A percentile compares a stretch with the other conserved stretches of the same genome.
These are phyloP conservation scores for Daubentonia madagascariensis DNA, from an alignment of 2,113 vertebrate genomes.

Conservation along the genomic window DNA sequence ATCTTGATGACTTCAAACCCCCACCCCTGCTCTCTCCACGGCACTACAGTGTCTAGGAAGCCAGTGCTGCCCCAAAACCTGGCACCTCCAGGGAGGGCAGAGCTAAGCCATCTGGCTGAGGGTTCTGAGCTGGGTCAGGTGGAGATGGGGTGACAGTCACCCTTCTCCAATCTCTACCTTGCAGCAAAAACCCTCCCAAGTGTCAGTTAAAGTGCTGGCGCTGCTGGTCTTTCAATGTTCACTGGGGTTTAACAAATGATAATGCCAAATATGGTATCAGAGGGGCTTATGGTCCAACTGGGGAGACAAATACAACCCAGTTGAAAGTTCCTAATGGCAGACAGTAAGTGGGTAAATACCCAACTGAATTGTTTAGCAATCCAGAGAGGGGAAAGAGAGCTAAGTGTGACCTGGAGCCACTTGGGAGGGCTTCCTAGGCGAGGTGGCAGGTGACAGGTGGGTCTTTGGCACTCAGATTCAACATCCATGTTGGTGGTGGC, in stretches of 20 bases:
- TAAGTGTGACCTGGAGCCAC: not conserved
- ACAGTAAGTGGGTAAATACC: not conserved
- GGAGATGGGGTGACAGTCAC: accelerated
- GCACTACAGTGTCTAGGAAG: not conserved
- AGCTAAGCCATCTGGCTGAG: not conserved
- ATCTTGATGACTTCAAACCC: accelerated
- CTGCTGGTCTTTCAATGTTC: not conserved
- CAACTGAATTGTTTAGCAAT: not conserved
- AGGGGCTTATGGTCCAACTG: not conserved
- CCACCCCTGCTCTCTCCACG: not conserved
- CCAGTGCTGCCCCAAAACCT: not conserved
- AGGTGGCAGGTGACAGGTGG: not conserved
- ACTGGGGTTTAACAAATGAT: not conserved
- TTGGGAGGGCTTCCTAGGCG: not conserved
- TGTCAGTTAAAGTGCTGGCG: not conserved
- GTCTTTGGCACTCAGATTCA: not conserved
- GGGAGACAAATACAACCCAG: not conserved
- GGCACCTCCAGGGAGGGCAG: not conserved
- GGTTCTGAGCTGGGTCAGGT: not conserved
- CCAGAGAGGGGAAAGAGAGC: not conserved
- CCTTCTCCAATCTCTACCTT: not conserved
- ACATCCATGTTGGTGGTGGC: not conserved
- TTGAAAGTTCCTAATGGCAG: not conserved
- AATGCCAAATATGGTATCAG: not conserved
- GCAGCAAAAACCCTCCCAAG: no score